phyloP scores from a whole-genome alignment of 2,113 vertebrate species.

The Pygoscelis antarcticus region DNA sequence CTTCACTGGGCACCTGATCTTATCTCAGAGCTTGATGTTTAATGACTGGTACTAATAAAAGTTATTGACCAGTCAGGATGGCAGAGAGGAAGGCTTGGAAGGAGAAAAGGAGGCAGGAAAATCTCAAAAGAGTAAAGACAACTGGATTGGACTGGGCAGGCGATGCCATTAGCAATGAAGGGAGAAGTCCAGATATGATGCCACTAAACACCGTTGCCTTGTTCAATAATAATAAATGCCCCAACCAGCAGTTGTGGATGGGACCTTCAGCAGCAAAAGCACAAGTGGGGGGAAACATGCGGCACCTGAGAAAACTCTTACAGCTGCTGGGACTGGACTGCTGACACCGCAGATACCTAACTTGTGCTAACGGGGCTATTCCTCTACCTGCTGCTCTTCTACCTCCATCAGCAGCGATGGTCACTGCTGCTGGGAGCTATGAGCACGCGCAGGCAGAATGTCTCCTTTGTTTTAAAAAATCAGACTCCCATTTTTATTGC shows the following conservation, averaged over 20 bases:
- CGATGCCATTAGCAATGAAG: neutral
- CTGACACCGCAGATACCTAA: neutral
- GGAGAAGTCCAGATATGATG: rapidly evolving
- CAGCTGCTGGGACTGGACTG: neutral
- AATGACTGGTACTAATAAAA: neutral
- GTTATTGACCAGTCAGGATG: neutral
- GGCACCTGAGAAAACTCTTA: neutral
- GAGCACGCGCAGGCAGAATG: neutral
- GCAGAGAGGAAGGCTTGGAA: neutral
- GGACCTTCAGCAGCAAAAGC: neutral
- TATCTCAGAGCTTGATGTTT: neutral
- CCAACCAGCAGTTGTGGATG: neutral
- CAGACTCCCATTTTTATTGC: neutral
- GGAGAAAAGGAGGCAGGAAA: neutral
- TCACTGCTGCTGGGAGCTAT: neutral
- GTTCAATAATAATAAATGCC: neutral
- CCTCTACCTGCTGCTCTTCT: neutral
- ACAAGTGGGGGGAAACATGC: neutral
- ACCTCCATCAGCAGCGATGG: neutral
- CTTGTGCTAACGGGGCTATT: neutral
- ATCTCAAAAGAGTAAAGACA: neutral
- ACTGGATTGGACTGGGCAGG: neutral
- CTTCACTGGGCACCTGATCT: neutral
- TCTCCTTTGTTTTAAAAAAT: neutral
- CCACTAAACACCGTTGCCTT: neutral